Evolutionary conservation across 2,113 vertebrate species (phyloP), one percentile per base, ranked within the genome.

Genomic region (Galemys pyrenaicus): DNA sequence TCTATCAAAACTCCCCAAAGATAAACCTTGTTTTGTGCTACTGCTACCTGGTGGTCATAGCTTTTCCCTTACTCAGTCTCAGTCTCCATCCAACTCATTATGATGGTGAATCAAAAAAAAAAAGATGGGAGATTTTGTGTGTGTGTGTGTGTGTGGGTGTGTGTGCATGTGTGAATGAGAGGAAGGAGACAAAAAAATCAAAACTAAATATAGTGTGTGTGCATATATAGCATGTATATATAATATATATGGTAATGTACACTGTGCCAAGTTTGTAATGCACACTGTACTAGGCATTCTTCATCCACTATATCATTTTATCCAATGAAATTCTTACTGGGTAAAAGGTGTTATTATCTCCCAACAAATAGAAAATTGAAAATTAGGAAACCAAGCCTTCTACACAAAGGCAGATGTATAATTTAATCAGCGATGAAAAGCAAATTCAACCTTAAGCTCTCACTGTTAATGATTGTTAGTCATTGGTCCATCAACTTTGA

Each of bases 201-300:
- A 51, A 51, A 54, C 51, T 54, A 54, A 54, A 54, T 54, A 54
- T 54, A 19, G 51, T 54, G 19, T 51, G n/a, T n/a, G n/a, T n/a
- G n/a, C n/a, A n/a, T n/a, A 51, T 51, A 51, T 51, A 51, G n/a
- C 12, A 13, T 32, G 12, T 41, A 9, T 8, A 16, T 51, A 51
- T 51, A 51, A 51, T 16, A 51, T 56, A 56, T 56, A 56, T 22
- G 15, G 1, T 0, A n/a, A 37, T 9, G 1, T 0, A 30, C 17
- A 30, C 60, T 62, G 11, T 16, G 28, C 22, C 37, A 22, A 3
- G 4, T 54, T 56, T 22, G 6, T 26, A 37, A 16, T 5, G 5
- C 0, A 9, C 16, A 3, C 15, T 30, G 5, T 4, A 0, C 26
- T 2, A 22, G 15, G 3, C 3, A 1, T 67, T 71, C 56, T 5